These are phyloP conservation scores for Ianthella basta DNA, from an alignment of 37 sponge, comb jelly and placozoan genomes.

Conservation along the genomic window DNA sequence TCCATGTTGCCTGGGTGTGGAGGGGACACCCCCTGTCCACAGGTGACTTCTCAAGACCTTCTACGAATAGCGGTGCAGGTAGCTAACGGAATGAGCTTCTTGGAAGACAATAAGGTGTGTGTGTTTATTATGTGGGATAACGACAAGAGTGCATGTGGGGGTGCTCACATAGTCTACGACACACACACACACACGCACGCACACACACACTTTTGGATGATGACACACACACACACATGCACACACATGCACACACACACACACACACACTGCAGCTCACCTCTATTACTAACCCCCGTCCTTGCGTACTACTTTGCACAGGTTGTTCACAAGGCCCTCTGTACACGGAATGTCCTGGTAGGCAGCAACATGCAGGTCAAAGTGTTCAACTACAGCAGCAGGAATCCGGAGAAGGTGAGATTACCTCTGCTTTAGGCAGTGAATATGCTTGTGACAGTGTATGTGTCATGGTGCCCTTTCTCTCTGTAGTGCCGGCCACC, in stretches of 20 bases:
- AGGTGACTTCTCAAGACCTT: constrained; percentile 63
- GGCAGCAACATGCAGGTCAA: constrained; percentile 71
- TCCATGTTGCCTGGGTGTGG: constrained; percentile 56
- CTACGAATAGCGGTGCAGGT: constrained; percentile 67
- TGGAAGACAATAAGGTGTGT: constrained; percentile 64
- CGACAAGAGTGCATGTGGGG: neutral
- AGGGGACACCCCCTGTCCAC: constrained; percentile 31
- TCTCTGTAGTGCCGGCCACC: neutral
- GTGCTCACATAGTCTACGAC: neutral
- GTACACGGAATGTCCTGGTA: constrained; percentile 75
- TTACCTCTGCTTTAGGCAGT: neutral
- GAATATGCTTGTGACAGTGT: neutral
- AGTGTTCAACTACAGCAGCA: constrained; percentile 63
- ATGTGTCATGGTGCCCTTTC: neutral
- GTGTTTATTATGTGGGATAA: neutral
- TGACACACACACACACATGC: too few relatives aligned
- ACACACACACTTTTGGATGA: neutral
- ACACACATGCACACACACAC: too few relatives aligned
- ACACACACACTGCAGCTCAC: too few relatives aligned
- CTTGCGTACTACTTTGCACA: neutral
- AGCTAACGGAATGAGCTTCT: constrained; percentile 70
- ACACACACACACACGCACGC: neutral
- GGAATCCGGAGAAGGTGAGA: constrained; percentile 1
- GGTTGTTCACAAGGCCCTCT: constrained; percentile 71
- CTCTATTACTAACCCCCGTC: too few relatives aligned